phyloP scores from a whole-genome alignment of 2,888 invertebrate genomes.

The Danaus chrysippus region DNA sequence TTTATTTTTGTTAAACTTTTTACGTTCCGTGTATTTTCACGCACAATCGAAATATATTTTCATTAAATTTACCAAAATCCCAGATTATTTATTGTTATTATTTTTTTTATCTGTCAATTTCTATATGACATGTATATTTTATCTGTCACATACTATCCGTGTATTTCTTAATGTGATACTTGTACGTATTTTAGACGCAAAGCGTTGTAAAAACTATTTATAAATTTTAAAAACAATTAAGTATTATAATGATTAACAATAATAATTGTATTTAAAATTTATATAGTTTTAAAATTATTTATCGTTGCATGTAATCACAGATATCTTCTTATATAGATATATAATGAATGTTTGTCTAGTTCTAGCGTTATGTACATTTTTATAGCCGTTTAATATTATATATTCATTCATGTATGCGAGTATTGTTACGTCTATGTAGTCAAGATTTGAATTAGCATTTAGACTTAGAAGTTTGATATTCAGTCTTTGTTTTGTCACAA shows the following conservation, averaged over 20 bases:
- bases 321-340: constrained; percentile 6
- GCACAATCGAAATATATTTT: constrained; percentile 4
- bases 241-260: neutral
- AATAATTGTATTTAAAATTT: neutral
- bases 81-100: neutral
- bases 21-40: neutral
- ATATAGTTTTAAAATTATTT: neutral
- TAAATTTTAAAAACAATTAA: constrained; percentile 3
- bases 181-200: neutral
- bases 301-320: constrained; percentile 4
- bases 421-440: too few relatives aligned
- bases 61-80: neutral
- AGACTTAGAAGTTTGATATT: too few relatives aligned
- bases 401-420: neutral
- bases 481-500: too few relatives aligned
- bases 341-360: constrained; percentile 18
- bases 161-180: constrained; percentile 1
- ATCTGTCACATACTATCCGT: too few relatives aligned
- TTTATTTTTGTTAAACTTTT: neutral
- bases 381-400: constrained; percentile 3
- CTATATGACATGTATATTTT: too few relatives aligned
- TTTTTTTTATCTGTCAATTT: too few relatives aligned
- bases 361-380: constrained; percentile 10
- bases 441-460: neutral
- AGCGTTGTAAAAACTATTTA: neutral